These are phyloP conservation scores for Willowsia nigromaculata DNA, from an alignment of 2,888 invertebrate genomes.

Conservation along the genomic window DNA sequence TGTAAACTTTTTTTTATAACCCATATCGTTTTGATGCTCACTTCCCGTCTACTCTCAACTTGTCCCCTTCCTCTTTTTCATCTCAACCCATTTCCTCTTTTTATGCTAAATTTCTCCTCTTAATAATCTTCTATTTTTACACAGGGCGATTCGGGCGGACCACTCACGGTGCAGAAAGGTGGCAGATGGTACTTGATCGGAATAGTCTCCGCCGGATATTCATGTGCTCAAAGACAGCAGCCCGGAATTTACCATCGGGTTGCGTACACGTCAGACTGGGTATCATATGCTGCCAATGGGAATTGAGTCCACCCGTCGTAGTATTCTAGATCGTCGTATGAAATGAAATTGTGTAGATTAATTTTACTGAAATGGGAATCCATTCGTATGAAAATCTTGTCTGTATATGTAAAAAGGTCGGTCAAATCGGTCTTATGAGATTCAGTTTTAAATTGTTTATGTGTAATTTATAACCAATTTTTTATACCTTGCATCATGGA, in stretches of 20 bases:
- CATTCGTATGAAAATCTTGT: neutral
- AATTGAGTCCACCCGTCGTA: conserved; percentile 5
- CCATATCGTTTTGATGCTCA: neutral
- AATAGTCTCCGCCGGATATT: conserved; percentile 95
- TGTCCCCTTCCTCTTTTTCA: neutral
- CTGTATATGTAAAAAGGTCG: neutral
- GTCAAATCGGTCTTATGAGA: neutral
- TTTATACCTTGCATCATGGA: too few species aligned
- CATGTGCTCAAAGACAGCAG: conserved; percentile 95
- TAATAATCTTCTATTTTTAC: conserved; percentile 25
- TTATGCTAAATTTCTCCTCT: conserved; percentile 9
- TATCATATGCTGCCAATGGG: conserved; percentile 84
- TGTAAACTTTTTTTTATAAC: neutral
- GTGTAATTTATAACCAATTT: conserved; percentile 31
- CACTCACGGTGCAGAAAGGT: conserved; percentile 92
- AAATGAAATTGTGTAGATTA: neutral
- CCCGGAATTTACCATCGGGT: conserved; percentile 97
- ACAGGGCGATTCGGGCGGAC: conserved; percentile 93
- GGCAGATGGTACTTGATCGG: conserved; percentile 95
- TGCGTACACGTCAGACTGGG: conserved; percentile 96
- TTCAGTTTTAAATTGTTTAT: neutral
- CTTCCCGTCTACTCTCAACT: neutral
- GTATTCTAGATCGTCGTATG: neutral
- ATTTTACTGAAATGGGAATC: neutral
- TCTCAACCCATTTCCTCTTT: neutral